Conservation (phyloP, 2,888 invertebrate genomes). For the Xylota segnis region DNA sequence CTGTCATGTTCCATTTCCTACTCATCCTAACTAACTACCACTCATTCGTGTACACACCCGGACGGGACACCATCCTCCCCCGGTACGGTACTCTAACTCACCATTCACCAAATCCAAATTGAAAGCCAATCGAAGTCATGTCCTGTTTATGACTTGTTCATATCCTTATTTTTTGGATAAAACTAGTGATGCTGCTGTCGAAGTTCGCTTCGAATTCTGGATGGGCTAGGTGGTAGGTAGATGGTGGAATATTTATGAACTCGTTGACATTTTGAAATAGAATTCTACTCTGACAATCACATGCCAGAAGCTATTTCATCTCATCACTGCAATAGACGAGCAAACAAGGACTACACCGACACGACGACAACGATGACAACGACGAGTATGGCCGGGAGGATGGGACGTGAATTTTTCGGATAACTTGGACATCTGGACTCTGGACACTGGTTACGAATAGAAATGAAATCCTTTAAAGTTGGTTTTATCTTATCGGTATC, state of each 20-base stretch:
- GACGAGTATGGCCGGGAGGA: not conserved
- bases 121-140: slow-evolving; percentile 76
- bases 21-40: slow-evolving; percentile 59
- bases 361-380: not conserved
- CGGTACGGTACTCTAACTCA: slow-evolving; percentile 27
- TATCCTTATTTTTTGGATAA: slow-evolving; percentile 69
- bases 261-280: slow-evolving; percentile 76
- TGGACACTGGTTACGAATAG: slow-evolving; percentile 29
- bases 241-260: slow-evolving; percentile 73
- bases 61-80: slow-evolving; percentile 1
- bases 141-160: slow-evolving; percentile 75
- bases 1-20: slow-evolving; percentile 75
- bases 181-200: slow-evolving; percentile 52
- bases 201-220: slow-evolving; percentile 2
- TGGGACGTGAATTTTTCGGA: slow-evolving; percentile 22
- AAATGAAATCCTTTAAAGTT: slow-evolving; percentile 51
- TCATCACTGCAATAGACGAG: slow-evolving; percentile 65
- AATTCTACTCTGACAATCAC: slow-evolving; percentile 65
- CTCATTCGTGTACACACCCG: slow-evolving; percentile 34
- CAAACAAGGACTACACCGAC: slow-evolving; percentile 7
- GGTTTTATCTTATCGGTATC: slow-evolving; percentile 18
- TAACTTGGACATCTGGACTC: slow-evolving; percentile 48
- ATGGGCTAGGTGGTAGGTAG: slow-evolving; percentile 5
- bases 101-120: slow-evolving; percentile 62
- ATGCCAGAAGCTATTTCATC: slow-evolving; percentile 72